Conservation (phyloP, 2,888 invertebrate genomes). For the Drosophila cognata region DNA sequence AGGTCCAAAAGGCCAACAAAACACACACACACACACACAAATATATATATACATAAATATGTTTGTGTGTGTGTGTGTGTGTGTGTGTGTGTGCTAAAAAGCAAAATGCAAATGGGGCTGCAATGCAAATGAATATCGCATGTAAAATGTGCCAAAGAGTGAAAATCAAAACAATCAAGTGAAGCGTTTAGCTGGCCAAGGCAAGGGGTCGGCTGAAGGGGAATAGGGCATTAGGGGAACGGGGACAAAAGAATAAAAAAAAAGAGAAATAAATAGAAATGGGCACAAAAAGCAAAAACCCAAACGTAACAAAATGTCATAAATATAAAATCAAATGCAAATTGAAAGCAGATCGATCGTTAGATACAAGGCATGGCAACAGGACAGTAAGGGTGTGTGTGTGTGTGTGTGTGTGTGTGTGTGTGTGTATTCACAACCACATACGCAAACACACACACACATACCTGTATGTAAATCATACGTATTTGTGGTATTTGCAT, state of each 20-base stretch:
- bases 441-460: background rate
- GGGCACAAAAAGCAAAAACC: constrained; percentile 25
- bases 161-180: constrained; percentile 79
- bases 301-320: constrained; percentile 66
- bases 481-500: constrained; percentile 63
- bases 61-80: constrained; percentile 13
- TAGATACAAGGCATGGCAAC: constrained; percentile 41
- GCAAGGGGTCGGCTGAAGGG: background rate
- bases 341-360: constrained; percentile 68
- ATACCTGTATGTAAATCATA: background rate
- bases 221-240: background rate
- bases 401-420: background rate
- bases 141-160: constrained; percentile 74
- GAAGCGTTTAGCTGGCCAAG: constrained; percentile 57
- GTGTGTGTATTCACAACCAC: background rate
- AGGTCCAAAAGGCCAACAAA: constrained; percentile 38
- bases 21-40: constrained; percentile 19
- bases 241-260: background rate
- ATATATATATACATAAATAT: constrained; percentile 51
- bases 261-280: constrained; percentile 4
- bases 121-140: constrained; percentile 75
- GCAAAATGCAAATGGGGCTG: constrained; percentile 62
- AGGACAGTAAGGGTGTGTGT: background rate
- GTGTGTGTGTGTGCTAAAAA: constrained; percentile 23
- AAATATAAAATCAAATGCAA: constrained; percentile 79